Base-by-base conservation (phyloP, 2,113 vertebrate genomes). In the Girardinichthys multiradiatus region DNA sequence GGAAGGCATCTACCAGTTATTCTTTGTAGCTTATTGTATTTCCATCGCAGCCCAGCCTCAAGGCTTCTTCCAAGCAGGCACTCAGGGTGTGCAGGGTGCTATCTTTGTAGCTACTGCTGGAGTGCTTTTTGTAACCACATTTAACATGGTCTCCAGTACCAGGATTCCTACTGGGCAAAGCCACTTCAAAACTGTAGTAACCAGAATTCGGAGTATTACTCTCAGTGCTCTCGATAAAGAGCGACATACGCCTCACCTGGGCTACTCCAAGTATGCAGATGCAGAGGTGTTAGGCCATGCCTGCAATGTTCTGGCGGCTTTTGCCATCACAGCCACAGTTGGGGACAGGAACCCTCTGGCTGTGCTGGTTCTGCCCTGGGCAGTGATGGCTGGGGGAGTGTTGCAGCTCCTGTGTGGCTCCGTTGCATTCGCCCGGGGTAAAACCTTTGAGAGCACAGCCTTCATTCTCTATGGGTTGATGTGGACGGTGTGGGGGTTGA, bases 401-500 rank as follows among this genome's bases (percentile, higher is more conserved):
- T 91, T 68, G 95, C 95, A 0, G 89, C 73, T 97, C 95, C 94
- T 68, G 94, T 95, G 0, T 95, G 96, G 95, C 21, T 94, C 92
- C 0, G 93, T 97, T 66, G 94, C 95, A 6, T 97, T 96, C 74
- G 91, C 96, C 42, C 88, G 95, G 15, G 96, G 96, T 57, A 96
- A 97, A 91, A 96, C 96, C 17, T 89, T 97, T 57, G 96, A 97
- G 87, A 97, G 96, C 87, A 95, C 93, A 0, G 93, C 94, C 31
- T 97, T 97, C 81, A 92, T 95, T 39, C 86, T 96, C 35, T 96
- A 97, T 9, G 94, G 95, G 2, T 39, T 95, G 61, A 94, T 96
- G 95, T 97, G 96, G 96, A 78, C 90, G n/a, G 92, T 96, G 60
- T 97, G 96, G 96, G 96, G 96, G 26, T 78, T 95, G 76, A 83